Evolutionary conservation across 2,888 invertebrate species (phyloP).

Genomic region (Digitonthophagus gazella): DNA sequence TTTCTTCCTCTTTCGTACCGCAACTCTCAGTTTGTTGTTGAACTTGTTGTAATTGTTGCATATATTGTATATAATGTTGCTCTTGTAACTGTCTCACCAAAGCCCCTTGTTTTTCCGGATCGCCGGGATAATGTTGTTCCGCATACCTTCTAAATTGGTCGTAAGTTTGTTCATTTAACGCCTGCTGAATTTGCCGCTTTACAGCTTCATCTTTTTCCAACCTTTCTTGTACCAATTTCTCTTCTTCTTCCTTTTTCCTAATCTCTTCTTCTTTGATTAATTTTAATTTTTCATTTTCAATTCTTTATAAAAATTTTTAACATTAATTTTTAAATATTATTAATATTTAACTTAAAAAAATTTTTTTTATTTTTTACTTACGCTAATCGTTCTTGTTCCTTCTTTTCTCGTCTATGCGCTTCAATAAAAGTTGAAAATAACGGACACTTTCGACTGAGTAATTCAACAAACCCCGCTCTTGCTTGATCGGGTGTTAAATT

Average conservation of each 20-base stretch:
- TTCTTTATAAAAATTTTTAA: conserved; percentile 44
- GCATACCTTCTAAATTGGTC: conserved; percentile 87
- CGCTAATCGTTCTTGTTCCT: conserved; percentile 69
- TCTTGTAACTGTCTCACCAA: conserved; percentile 94
- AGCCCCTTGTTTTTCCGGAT: conserved; percentile 88
- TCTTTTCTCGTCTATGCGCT: conserved; percentile 85
- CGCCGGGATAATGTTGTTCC: conserved; percentile 86
- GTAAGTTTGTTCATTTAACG: conserved; percentile 92
- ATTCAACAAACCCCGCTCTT: conserved; percentile 88
- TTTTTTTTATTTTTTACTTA: conserved; percentile 42
- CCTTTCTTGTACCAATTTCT: conserved; percentile 62
- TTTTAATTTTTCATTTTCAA: conserved; percentile 59
- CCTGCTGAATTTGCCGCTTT: conserved; percentile 88
- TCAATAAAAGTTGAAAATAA: conserved; percentile 87
- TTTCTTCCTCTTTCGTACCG: conserved; percentile 39
- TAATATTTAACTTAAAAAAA: conserved; percentile 9
- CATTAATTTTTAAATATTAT: too few species aligned
- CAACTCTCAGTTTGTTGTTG: conserved; percentile 26
- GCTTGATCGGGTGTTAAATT: conserved; percentile 83
- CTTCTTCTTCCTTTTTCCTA: conserved; percentile 61
- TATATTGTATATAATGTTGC: conserved; percentile 98
- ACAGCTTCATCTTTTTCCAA: conserved; percentile 62
- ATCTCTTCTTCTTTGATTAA: conserved; percentile 60
- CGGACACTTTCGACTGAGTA: conserved; percentile 83
- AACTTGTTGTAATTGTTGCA: conserved; percentile 80